Evolutionary conservation across 2,888 invertebrate species (phyloP).

Genomic region (Cremastinae sp.): DNA sequence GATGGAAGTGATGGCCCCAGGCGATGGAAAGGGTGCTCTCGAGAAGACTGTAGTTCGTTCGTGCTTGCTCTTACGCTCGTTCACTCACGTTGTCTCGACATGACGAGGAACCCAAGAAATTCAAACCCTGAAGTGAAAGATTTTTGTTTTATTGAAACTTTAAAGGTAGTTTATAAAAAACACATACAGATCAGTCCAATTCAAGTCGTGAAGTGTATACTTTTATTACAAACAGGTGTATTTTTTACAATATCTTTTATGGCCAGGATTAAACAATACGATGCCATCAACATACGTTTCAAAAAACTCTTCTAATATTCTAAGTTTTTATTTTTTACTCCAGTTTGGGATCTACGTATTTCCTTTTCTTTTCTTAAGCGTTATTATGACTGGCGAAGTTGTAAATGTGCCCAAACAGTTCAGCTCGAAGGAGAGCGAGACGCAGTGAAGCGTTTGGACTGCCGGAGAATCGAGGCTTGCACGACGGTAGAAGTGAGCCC

Average conservation of each 20-base stretch:
- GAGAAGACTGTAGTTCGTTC: constrained; percentile 23
- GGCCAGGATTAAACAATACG: no score
- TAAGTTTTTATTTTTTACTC: constrained; percentile 17
- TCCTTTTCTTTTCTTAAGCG: constrained; percentile 19
- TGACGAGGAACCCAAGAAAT: background rate
- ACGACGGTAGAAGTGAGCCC: constrained; percentile 79
- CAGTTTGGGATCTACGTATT: background rate
- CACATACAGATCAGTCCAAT: no score
- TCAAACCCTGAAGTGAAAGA: background rate
- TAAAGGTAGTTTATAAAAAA: no score
- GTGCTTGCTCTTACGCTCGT: constrained; percentile 14
- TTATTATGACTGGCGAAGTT: constrained; percentile 29
- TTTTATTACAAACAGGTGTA: no score
- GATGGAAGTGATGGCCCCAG: constrained; percentile 55
- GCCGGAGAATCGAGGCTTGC: constrained; percentile 65
- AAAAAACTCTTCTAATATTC: no score
- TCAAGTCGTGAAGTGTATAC: no score
- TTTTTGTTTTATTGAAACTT: background rate
- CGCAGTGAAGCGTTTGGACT: constrained; percentile 64
- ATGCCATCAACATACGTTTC: no score
- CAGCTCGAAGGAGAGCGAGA: constrained; percentile 26
- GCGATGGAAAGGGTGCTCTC: constrained; percentile 59
- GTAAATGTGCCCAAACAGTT: constrained; percentile 48
- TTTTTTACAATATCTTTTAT: background rate
- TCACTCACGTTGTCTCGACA: background rate